Evolutionary conservation across 2,113 vertebrate genomes (phyloP).

Genomic region (Centrocercus urophasianus): DNA sequence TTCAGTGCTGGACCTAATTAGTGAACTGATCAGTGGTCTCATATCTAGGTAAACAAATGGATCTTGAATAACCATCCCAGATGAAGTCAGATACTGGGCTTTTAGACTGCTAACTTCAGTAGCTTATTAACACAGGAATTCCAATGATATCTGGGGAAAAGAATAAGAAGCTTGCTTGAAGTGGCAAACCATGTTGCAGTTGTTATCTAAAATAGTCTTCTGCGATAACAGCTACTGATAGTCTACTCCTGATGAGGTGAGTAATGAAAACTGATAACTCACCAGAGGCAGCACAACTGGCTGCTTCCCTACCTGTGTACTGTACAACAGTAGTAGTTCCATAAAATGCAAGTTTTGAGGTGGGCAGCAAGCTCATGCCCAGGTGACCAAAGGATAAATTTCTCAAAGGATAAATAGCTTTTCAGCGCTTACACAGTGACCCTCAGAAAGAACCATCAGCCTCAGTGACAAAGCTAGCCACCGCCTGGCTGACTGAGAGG

Average conservation of each 20-base stretch:
- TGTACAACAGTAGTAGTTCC: background rate
- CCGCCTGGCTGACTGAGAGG: background rate
- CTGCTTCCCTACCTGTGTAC: background rate
- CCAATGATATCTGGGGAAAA: too few relatives aligned
- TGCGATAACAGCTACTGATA: background rate
- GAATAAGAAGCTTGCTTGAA: background rate
- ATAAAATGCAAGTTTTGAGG: background rate
- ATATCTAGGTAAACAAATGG: background rate
- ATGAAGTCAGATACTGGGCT: background rate
- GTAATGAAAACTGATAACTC: background rate
- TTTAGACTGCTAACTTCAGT: background rate
- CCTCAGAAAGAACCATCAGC: background rate
- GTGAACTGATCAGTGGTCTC: background rate
- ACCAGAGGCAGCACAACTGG: background rate
- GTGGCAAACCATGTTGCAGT: background rate
- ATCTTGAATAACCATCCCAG: background rate
- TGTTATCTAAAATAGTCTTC: background rate
- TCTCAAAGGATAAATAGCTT: background rate
- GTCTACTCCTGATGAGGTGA: background rate
- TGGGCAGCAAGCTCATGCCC: background rate
- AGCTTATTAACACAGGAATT: background rate
- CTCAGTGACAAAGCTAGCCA: background rate
- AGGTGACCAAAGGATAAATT: background rate
- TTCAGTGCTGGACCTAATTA: background rate
- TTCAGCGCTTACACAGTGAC: background rate